Conservation (phyloP, 2,888 invertebrate species). For the Mesorhabditis belari region DNA sequence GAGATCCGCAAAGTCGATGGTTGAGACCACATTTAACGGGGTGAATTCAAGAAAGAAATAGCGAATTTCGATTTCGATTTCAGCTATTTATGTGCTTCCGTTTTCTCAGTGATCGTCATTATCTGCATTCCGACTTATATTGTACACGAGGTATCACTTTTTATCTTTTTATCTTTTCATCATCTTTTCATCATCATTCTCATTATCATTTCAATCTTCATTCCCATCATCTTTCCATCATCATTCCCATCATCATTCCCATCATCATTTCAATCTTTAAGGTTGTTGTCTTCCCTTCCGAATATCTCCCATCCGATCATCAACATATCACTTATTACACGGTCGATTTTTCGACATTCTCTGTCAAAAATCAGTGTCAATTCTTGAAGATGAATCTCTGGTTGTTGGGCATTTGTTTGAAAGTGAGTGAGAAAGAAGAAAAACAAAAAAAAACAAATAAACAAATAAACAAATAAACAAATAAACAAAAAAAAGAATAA, state of each 20-base stretch:
- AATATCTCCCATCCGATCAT: not conserved
- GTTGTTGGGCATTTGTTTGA: conserved; percentile 19
- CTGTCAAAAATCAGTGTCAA: conserved; percentile 9
- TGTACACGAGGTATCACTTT: conserved; percentile 6
- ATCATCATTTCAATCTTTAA: not conserved
- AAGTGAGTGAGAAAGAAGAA: conserved; percentile 5
- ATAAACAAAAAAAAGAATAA: too few relatives aligned
- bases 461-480: too few relatives aligned
- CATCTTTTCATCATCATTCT: too few relatives aligned
- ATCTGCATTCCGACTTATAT: conserved; percentile 9
- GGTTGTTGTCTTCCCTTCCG: not conserved
- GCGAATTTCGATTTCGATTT: too few relatives aligned
- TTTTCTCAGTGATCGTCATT: conserved; percentile 2
- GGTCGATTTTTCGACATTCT: conserved; percentile 10
- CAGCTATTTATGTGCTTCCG: conserved; percentile 6
- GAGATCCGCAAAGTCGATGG: not conserved
- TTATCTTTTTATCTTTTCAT: too few relatives aligned
- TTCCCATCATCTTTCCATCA: too few relatives aligned
- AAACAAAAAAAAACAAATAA: too few relatives aligned
- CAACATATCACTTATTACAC: conserved; percentile 1
- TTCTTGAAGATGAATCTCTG: conserved; percentile 18
- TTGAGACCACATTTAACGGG: not conserved
- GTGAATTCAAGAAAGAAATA: too few relatives aligned
- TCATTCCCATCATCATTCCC: too few relatives aligned
- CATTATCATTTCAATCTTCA: too few relatives aligned